Evolutionary conservation across 2,888 invertebrate genomes (phyloP), one percentile per base, ranked within the genome.

Genomic region (Phalera bucephala): DNA sequence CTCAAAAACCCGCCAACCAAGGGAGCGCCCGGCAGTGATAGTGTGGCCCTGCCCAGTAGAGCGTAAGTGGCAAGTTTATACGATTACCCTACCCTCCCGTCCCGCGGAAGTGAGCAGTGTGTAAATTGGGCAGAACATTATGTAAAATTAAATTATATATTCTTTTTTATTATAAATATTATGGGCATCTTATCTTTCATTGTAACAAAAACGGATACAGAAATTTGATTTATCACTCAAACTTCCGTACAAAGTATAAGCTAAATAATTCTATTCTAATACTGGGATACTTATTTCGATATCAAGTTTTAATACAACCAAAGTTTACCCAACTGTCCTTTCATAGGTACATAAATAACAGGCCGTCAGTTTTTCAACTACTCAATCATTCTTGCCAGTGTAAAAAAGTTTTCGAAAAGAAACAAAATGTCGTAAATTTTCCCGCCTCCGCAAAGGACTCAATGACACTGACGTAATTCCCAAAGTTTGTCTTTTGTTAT

Each of bases 401-500:
- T 12, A 3, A 25, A 25, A 25, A 25, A 25, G n/a, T n/a, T n/a
- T n/a, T n/a, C n/a, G n/a, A n/a, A n/a, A n/a, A n/a, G n/a, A n/a
- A n/a, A n/a, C n/a, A n/a, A n/a, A n/a, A n/a, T n/a, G n/a, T n/a
- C n/a, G n/a, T n/a, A n/a, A n/a, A n/a, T n/a, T 6, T 22, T 12
- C 25, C 25, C 25, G 25, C 12, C 25, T 25, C 25, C 25, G 12
- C 12, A 7, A 11, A n/a, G n/a, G 12, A 13, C 12, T 12, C 13
- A 25, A 25, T 12, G 25, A n/a, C 13, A 12, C 25, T 13, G 25
- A 25, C 12, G 25, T 25, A 25, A 25, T 25, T 25, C 25, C 25
- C 11, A 25, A 25, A 25, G 12, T 25, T 25, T 25, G 9, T 25
- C 25, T 2, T 13, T 25, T 25, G 25, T 25, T 25, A 13, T 25